A percentile compares a stretch with the other conserved stretches of the same genome.
Conservation (phyloP, 2,113 vertebrate species). For the Microtus pennsylvanicus region DNA sequence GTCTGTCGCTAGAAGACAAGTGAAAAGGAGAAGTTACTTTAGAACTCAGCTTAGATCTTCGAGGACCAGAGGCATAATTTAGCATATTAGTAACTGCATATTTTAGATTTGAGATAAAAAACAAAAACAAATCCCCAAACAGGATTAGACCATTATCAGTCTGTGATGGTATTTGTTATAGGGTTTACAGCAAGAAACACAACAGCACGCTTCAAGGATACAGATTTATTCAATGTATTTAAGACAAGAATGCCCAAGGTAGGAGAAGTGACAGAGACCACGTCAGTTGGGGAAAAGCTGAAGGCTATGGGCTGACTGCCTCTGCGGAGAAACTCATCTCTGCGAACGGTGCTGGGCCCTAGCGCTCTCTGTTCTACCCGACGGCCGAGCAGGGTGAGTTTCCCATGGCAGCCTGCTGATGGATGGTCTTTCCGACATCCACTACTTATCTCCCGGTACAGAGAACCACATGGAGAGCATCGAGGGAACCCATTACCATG, state of each 20-base stretch:
- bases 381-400: neutral
- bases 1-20: constrained; percentile 89
- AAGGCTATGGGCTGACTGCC: neutral
- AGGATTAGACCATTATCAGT: neutral
- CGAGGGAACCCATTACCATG: neutral
- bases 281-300: rapidly evolving
- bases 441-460: neutral
- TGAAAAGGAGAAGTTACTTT: constrained; percentile 66
- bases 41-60: constrained; percentile 33
- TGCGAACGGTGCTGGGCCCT: neutral
- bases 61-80: neutral
- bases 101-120: neutral
- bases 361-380: neutral
- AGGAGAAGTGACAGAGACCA: neutral
- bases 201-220: neutral
- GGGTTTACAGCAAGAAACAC: neutral
- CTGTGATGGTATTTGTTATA: neutral
- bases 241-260: neutral
- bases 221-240: neutral
- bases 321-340: neutral
- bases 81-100: neutral
- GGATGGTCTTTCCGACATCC: neutral
- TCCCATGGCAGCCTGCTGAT: neutral
- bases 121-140: neutral
- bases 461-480: neutral